phyloP scores from a whole-genome alignment of 1,140 invertebrate genomes.

The Drosophila neocordata region DNA sequence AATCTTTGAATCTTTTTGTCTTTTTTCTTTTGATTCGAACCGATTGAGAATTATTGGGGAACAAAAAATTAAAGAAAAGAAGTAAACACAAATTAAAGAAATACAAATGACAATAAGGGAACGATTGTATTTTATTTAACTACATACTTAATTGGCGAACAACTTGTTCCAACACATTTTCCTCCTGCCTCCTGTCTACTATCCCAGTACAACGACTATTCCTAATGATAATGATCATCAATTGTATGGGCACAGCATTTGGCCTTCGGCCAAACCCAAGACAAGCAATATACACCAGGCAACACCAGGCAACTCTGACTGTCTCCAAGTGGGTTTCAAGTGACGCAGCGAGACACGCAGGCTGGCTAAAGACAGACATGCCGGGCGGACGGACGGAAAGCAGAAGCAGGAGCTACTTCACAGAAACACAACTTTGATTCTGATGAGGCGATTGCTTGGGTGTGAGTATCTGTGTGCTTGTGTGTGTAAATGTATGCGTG shows the following conservation, averaged over 20 bases:
- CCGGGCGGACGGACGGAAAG: slow-evolving; percentile 17
- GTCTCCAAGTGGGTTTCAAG: slow-evolving; percentile 77
- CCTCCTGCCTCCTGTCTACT: slow-evolving; percentile 16
- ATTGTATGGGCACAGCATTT: slow-evolving; percentile 39
- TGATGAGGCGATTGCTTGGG: slow-evolving; percentile 62
- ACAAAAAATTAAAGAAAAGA: too few species aligned
- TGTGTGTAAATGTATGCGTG: slow-evolving; percentile 23
- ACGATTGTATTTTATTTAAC: background rate
- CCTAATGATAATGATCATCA: slow-evolving; percentile 45
- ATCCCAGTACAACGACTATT: background rate
- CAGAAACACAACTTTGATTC: slow-evolving; percentile 60
- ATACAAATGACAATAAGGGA: too few species aligned
- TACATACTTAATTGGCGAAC: background rate
- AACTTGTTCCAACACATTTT: slow-evolving; percentile 16
- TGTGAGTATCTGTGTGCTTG: slow-evolving; percentile 19
- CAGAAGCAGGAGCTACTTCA: slow-evolving; percentile 61
- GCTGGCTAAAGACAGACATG: slow-evolving; percentile 61
- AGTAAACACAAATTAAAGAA: too few species aligned
- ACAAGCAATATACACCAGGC: slow-evolving; percentile 21
- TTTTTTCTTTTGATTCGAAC: background rate
- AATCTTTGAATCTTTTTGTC: background rate
- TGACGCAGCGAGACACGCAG: slow-evolving; percentile 70
- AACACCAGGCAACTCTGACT: slow-evolving; percentile 50
- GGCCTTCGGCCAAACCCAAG: slow-evolving; percentile 18
- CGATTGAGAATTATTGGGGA: background rate